Evolutionary conservation across 2,797 vertebrate species (phyloP), one percentile per base, ranked within the genome.

Genomic region (Danio jaintianensis): DNA sequence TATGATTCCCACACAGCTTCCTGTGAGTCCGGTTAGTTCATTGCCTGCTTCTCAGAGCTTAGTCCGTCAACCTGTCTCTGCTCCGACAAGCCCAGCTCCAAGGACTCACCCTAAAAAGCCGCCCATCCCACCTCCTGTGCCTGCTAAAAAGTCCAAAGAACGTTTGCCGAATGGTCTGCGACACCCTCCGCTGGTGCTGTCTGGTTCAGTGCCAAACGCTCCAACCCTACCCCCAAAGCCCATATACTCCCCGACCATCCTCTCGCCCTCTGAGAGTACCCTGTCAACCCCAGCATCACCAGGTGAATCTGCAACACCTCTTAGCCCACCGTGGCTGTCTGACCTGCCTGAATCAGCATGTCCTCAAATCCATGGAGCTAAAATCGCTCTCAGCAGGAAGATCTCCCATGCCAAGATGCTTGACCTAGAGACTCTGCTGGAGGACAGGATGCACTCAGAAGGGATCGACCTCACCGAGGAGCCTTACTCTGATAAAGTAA

Each of bases 401-500:
- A 81, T 91, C 45, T 96, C 96, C 52, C 95, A 97, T 15, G 53
- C 83, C 71, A 96, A 96, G 87, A 94, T 93, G 71, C 83, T 93
- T 10, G 95, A 97, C 88, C 92, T 97, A 83, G 93, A 96, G 77
- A 94, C 92, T 78, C 88, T 97, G 48, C 93, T 97, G 58, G 97
- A 97, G 73, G 95, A 94, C 79, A 96, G 96, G 88, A 87, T 99
- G 76, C 93, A 92, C 22, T 91, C 91, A 0, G 98, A 99, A 87
- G 94, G 94, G 83, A 98, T 98, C 15, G 96, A 99, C 81, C 96
- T 99, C n/a, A 99, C 96, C 0, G 96, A 98, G 87, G 97, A 99
- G 83, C 98, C 98, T 0, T 99, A 98, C 86, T 99, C 98, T 4
- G 97, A 99, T 91, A 99, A 99, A 96, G 98, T 98, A 86, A 82